These are phyloP conservation scores for Kuschelorhynchus macadamiae DNA, from an alignment of 2,888 invertebrate species.

Conservation along the genomic window DNA sequence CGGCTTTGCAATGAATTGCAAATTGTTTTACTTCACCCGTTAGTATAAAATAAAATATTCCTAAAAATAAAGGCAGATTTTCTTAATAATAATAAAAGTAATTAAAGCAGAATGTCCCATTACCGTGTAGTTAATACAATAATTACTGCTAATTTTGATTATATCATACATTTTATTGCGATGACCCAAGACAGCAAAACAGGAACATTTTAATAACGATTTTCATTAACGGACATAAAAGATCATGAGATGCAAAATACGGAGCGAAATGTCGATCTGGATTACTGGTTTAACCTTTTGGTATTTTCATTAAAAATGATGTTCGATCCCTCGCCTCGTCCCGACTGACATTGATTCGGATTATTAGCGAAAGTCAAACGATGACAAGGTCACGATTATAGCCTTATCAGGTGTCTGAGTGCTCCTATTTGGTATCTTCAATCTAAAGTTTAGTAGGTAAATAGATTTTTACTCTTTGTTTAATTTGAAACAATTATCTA, in stretches of 20 bases:
- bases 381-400: slow-evolving; percentile 32
- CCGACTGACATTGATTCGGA: slow-evolving; percentile 30
- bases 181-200: no score
- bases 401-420: slow-evolving; percentile 36
- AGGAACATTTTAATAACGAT: no score
- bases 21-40: no score
- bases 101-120: no score
- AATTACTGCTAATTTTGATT: no score
- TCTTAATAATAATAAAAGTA: no score
- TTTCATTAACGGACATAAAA: slow-evolving; percentile 22
- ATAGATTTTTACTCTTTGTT: slow-evolving; percentile 7
- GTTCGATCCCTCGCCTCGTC: slow-evolving; percentile 19
- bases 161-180: no score
- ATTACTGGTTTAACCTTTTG: slow-evolving; percentile 51
- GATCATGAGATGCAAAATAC: slow-evolving; percentile 38
- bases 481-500: neutral
- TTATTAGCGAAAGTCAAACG: slow-evolving; percentile 36
- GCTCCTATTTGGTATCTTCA: slow-evolving; percentile 9
- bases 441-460: slow-evolving; percentile 27
- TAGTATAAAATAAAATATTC: no score
- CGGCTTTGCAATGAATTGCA: no score
- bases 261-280: slow-evolving; percentile 46
- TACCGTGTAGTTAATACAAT: no score
- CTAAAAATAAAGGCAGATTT: no score
- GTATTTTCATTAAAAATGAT: slow-evolving; percentile 19